Evolutionary conservation across 2,113 vertebrate species (phyloP).

Genomic region (Channa maculata): DNA sequence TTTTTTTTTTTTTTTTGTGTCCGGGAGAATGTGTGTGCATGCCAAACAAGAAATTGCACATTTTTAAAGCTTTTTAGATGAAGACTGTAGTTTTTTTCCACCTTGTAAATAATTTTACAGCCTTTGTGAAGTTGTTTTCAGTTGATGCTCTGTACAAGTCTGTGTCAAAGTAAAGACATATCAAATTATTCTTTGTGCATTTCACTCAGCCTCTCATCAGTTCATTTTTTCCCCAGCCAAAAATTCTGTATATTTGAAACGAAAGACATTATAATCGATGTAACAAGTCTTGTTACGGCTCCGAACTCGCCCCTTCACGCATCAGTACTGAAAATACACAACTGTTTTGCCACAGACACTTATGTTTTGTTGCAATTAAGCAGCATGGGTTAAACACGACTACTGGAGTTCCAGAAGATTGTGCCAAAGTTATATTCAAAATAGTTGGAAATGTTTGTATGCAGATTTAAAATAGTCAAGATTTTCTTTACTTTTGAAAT

Average conservation of each 20-base stretch:
- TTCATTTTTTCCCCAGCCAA: background rate
- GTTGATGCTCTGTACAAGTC: constrained; percentile 87
- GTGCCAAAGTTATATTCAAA: too few species aligned
- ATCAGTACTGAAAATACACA: too few species aligned
- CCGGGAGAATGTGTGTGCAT: constrained; percentile 85
- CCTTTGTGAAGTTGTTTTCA: constrained; percentile 91
- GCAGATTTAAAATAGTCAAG: background rate
- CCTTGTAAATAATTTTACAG: constrained; percentile 94
- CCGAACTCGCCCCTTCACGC: too few species aligned
- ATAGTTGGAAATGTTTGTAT: too few species aligned
- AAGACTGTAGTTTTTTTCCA: constrained; percentile 85
- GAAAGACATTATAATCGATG: too few species aligned
- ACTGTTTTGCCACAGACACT: too few species aligned
- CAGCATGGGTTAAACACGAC: background rate
- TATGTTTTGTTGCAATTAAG: background rate
- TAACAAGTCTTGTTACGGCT: background rate
- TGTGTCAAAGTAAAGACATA: constrained; percentile 80
- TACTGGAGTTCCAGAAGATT: too few species aligned
- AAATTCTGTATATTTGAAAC: background rate
- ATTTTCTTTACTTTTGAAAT: constrained; percentile 35
- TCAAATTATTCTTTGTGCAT: constrained; percentile 34
- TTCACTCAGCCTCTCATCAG: background rate
- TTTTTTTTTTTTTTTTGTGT: constrained; percentile 68
- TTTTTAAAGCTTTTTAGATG: constrained; percentile 88
- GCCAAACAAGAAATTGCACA: constrained; percentile 91